A percentile compares a stretch with the other conserved stretches of the same genome.
Evolutionary conservation across 2,888 invertebrate genomes (phyloP).

Genomic region (Chorisops tibialis): DNA sequence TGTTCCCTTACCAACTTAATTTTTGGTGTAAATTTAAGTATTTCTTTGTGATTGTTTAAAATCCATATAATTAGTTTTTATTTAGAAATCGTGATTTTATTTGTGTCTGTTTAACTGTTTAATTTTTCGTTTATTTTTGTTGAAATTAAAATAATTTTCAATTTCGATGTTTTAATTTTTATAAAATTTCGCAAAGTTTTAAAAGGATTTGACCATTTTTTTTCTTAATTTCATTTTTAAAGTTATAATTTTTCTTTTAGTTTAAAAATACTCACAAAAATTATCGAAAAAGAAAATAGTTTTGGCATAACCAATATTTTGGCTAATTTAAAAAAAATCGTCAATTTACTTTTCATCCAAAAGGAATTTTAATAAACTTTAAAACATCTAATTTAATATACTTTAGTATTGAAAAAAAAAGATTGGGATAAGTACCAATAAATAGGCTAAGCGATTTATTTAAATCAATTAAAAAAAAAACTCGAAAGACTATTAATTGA

Average conservation of each 20-base stretch:
- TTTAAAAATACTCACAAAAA: too few relatives aligned
- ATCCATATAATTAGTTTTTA: background rate
- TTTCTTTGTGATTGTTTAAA: too few relatives aligned
- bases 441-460: too few relatives aligned
- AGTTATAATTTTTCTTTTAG: too few relatives aligned
- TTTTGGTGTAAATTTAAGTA: background rate
- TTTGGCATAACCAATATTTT: too few relatives aligned
- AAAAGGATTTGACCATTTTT: background rate
- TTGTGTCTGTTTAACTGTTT: background rate
- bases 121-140: too few relatives aligned
- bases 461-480: too few relatives aligned
- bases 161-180: slow-evolving; percentile 17
- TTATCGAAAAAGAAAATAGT: too few relatives aligned
- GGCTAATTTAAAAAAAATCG: background rate
- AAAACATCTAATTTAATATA: background rate
- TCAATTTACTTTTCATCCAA: background rate
- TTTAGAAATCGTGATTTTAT: background rate
- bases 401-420: too few relatives aligned
- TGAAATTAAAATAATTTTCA: background rate
- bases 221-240: too few relatives aligned
- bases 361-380: slow-evolving; percentile 16
- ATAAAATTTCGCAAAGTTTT: slow-evolving; percentile 11
- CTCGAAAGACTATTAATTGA: too few relatives aligned
- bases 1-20: slow-evolving; percentile 10
- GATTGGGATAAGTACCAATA: too few relatives aligned